Conservation (phyloP, 2,888 invertebrate genomes). For the Dexiosoma caninum region DNA sequence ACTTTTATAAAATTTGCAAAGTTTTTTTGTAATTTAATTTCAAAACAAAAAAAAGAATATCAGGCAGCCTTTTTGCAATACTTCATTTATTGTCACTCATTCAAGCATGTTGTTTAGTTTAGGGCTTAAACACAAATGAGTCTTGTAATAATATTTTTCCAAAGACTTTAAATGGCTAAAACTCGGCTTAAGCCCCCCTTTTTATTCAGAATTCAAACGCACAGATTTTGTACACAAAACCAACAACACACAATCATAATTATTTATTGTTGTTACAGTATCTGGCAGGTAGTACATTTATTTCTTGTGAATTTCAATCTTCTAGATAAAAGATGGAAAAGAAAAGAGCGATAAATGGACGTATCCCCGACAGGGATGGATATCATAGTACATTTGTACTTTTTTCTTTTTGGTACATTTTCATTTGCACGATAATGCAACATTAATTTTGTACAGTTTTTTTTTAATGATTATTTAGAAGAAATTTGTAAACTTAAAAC, state of each 20-base stretch:
- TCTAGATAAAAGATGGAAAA: not conserved
- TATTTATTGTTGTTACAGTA: slow-evolving; percentile 34
- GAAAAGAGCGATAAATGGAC: slow-evolving; percentile 58
- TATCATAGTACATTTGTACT: too few relatives aligned
- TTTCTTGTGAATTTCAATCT: not conserved
- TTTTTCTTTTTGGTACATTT: too few relatives aligned
- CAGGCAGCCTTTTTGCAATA: not conserved
- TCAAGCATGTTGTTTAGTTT: slow-evolving; percentile 4
- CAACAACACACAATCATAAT: not conserved
- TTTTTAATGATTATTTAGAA: too few relatives aligned
- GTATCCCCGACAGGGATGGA: too few relatives aligned
- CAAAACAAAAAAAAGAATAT: not conserved
- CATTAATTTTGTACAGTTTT: too few relatives aligned
- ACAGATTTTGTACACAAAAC: not conserved
- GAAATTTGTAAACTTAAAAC: too few relatives aligned
- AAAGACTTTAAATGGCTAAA: slow-evolving; percentile 26
- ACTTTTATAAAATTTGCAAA: slow-evolving; percentile 7
- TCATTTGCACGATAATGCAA: too few relatives aligned
- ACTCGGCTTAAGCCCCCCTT: slow-evolving; percentile 33
- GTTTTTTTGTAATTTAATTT: slow-evolving; percentile 23
- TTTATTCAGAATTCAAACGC: not conserved
- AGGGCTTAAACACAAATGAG: slow-evolving; percentile 36
- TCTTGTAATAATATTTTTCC: slow-evolving; percentile 51
- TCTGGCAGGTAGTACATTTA: slow-evolving; percentile 47
- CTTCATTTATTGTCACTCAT: not conserved